Evolutionary conservation across 2,888 invertebrate genomes (phyloP), one percentile per base, ranked within the genome.

Genomic region (Heteromurus nitidus): DNA sequence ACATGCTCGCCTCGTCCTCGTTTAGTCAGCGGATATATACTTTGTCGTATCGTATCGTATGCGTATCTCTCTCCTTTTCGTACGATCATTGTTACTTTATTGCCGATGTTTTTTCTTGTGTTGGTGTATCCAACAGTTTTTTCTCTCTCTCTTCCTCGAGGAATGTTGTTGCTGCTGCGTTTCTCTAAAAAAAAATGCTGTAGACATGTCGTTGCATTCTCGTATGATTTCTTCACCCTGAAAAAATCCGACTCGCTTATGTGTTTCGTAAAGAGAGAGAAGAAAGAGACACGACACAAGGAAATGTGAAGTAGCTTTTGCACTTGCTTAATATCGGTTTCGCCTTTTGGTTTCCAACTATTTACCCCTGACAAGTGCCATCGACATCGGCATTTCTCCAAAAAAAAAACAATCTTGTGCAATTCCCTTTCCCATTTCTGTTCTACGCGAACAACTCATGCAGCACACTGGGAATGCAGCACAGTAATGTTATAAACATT

Each of bases 131-230:
- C n/a, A n/a, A 36, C 7, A 36, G 36, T 13, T 36, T 3, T 20
- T 18, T 20, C 50, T 9, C 11, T 11, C n/a, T 7, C n/a, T 53
- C 18, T n/a, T 50, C 11, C 9, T 53, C n/a, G 44, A 31, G 72
- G 72, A 72, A 72, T 72, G 72, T 44, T 72, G 72, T 72, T 60
- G 58, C 24, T 36, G 53, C 36, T 69, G 69, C 55, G 50, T 31
- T n/a, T 68, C 50, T 20, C 68, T 30, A 68, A 47, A 53, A 68
- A 55, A 36, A 9, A 24, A n/a, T 24, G 9, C 7, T 36, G 42
- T 0, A 58, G 7, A 58, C 18, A 28, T 26, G 53, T 53, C 53
- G 22, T 18, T 22, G n/a, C n/a, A 18, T 60, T 30, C 13, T 60
- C 60, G n/a, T 30, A 13, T 30, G 36, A 20, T 72, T 62, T 62